These are phyloP conservation scores for Plebejus anna DNA, from an alignment of 2,888 invertebrate species.

Conservation along the genomic window DNA sequence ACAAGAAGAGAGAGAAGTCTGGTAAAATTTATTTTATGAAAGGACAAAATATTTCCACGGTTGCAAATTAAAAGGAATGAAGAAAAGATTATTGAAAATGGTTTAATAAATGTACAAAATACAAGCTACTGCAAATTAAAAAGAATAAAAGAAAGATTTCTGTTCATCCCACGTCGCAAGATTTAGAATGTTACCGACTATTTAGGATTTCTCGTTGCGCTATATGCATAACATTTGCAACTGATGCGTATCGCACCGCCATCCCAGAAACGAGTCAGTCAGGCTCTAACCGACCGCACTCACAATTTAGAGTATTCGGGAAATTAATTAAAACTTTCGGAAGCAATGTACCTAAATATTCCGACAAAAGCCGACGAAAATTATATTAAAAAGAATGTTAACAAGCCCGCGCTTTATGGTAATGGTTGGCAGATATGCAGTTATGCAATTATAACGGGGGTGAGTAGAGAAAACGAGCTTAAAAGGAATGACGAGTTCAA, in stretches of 20 bases:
- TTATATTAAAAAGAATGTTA: constrained; percentile 22
- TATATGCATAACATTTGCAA: constrained; percentile 43
- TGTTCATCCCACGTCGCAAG: constrained; percentile 26
- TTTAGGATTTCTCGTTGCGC: constrained; percentile 40
- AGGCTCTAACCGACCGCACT: constrained; percentile 7
- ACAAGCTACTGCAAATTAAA: neutral
- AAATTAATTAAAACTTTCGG: constrained; percentile 22
- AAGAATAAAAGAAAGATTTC: neutral
- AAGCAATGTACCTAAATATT: constrained; percentile 17
- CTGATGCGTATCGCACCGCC: constrained; percentile 48
- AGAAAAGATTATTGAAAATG: neutral
- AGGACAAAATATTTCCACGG: no score
- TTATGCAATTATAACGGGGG: constrained; percentile 4
- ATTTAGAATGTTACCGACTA: constrained; percentile 34
- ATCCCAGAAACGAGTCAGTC: constrained; percentile 36
- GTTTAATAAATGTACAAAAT: neutral
- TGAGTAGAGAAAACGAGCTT: neutral
- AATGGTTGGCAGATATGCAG: constrained; percentile 8
- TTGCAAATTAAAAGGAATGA: neutral
- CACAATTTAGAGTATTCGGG: constrained; percentile 16
- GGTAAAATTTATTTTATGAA: no score
- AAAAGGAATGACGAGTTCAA: constrained; percentile 6
- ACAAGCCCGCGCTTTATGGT: constrained; percentile 19
- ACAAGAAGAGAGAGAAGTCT: neutral
- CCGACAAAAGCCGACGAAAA: constrained; percentile 14